phyloP scores from a whole-genome alignment of 1,140 invertebrate species.

The Megalonaias nervosa region DNA sequence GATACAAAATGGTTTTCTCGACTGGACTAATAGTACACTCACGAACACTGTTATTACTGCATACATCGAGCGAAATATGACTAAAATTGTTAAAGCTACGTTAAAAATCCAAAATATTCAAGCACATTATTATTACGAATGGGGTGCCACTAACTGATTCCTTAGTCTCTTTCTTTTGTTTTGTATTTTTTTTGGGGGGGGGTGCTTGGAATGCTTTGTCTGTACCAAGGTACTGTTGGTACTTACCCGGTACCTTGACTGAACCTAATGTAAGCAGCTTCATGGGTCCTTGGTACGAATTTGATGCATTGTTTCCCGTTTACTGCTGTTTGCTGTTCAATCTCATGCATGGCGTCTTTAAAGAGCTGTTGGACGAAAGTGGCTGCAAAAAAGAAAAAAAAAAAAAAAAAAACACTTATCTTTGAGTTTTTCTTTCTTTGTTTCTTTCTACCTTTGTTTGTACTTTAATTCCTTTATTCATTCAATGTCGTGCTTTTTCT shows the following conservation, averaged over 20 bases:
- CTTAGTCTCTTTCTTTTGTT: too few species aligned
- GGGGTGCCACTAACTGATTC: too few species aligned
- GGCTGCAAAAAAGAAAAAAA: conserved; percentile 13
- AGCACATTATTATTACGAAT: too few species aligned
- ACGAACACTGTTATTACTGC: too few species aligned
- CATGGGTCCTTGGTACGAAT: conserved; percentile 33
- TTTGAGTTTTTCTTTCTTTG: neutral
- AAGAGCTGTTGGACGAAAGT: conserved; percentile 36
- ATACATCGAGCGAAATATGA: too few species aligned
- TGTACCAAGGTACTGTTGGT: neutral
- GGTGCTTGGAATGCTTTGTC: too few species aligned
- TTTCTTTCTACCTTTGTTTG: neutral
- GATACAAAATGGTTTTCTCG: too few species aligned
- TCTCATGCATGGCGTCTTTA: conserved; percentile 47
- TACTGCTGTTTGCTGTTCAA: conserved; percentile 46
- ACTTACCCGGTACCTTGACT: conserved; percentile 43
- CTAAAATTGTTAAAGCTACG: too few species aligned
- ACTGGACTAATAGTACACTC: too few species aligned
- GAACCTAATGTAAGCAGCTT: conserved; percentile 40
- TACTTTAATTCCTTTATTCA: neutral
- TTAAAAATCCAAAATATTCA: too few species aligned
- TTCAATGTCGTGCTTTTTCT: neutral
- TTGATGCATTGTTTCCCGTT: conserved; percentile 52
- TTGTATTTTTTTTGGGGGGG: too few species aligned
- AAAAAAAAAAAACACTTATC: too few species aligned